Conservation (phyloP, 2,113 vertebrate genomes). For the Nothocercus nigrocapillus region DNA sequence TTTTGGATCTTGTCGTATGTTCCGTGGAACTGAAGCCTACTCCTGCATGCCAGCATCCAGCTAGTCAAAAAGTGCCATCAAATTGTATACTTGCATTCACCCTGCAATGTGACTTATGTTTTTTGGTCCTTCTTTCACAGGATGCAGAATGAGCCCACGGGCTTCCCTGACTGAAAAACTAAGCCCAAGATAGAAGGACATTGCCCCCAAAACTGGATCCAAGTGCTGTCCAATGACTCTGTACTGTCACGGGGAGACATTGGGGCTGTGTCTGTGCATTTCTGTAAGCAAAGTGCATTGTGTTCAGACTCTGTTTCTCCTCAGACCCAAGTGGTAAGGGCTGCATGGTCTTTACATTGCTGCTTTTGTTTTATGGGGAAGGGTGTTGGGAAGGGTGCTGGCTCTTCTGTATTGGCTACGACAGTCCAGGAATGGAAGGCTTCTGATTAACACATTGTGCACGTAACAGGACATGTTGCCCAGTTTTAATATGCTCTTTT, state of each 20-base stretch:
- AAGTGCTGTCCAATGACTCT: neutral
- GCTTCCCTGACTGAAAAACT: neutral
- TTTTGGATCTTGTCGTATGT: neutral
- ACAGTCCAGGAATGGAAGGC: neutral
- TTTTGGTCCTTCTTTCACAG: neutral
- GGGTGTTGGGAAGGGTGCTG: neutral
- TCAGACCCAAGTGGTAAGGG: neutral
- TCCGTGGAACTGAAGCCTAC: rapidly evolving
- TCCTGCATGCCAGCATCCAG: neutral
- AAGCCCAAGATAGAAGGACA: neutral
- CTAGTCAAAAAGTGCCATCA: neutral
- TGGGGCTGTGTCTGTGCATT: neutral
- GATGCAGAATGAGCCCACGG: neutral
- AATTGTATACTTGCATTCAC: rapidly evolving
- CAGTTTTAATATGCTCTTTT: neutral
- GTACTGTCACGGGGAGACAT: rapidly evolving
- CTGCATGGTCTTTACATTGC: rapidly evolving
- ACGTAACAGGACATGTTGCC: neutral
- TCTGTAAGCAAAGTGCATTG: neutral
- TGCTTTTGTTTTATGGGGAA: neutral
- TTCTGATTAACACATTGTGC: neutral
- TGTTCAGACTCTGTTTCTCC: neutral
- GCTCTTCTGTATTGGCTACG: neutral
- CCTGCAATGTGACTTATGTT: rapidly evolving
- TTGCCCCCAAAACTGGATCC: neutral